Percentiles rank a stretch among this genome's conserved stretches.
Evolutionary conservation across 1,140 invertebrate genomes (phyloP).

Genomic region (Pentalonia nigronervosa): DNA sequence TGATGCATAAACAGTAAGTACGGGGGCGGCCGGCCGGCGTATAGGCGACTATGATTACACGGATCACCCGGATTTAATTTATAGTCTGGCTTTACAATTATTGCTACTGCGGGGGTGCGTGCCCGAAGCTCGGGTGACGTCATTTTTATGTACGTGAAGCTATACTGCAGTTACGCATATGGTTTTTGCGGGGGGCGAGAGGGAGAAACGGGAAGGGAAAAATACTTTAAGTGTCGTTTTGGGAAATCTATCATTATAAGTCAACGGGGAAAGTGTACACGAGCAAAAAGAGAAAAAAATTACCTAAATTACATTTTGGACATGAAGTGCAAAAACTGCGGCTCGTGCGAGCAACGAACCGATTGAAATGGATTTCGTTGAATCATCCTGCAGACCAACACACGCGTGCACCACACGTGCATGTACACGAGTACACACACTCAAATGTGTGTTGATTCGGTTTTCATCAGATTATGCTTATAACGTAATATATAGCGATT

Average conservation of each 20-base stretch:
- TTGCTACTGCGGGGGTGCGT: conserved; percentile 27
- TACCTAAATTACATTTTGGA: conserved; percentile 28
- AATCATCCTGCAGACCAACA: neutral
- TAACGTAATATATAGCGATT: neutral
- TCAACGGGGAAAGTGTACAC: neutral
- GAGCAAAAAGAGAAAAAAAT: conserved; percentile 11
- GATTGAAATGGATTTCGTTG: neutral
- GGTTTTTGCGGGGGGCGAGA: neutral
- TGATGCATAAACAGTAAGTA: neutral
- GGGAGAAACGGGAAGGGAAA: neutral
- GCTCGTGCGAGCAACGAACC: neutral
- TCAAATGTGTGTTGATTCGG: neutral
- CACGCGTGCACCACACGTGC: neutral
- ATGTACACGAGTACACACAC: no score
- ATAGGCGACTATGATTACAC: conserved; percentile 47
- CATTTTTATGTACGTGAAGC: neutral
- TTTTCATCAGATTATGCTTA: neutral
- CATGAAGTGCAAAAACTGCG: neutral
- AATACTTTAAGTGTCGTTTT: conserved; percentile 52
- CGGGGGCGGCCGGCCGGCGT: neutral
- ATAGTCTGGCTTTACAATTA: conserved; percentile 56
- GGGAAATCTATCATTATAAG: conserved; percentile 53
- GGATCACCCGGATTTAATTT: conserved; percentile 56
- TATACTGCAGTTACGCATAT: neutral
- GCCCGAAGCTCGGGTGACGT: conserved; percentile 41